Evolutionary conservation across 2,797 vertebrate species (phyloP).

Genomic region (Gymnoscopelus braueri): DNA sequence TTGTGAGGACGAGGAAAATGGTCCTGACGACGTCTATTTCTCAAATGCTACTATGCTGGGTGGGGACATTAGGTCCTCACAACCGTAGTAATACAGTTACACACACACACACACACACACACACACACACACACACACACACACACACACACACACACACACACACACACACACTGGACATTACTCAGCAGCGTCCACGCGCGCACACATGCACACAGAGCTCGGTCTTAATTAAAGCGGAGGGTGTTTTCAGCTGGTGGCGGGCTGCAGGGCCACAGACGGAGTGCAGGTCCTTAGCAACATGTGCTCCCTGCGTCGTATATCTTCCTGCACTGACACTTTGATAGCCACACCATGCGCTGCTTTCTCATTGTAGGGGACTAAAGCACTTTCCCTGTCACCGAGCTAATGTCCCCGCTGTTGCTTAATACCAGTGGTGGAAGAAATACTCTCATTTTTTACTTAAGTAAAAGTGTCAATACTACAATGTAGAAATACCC

Average conservation of each 20-base stretch:
- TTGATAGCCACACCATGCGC: constrained; percentile 52
- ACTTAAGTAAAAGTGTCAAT: no score
- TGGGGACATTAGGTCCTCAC: not conserved
- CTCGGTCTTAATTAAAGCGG: constrained; percentile 29
- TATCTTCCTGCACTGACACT: constrained; percentile 65
- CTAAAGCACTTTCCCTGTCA: constrained; percentile 56
- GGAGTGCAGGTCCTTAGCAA: constrained; percentile 42
- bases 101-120: constrained; percentile 4
- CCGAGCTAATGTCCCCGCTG: constrained; percentile 56
- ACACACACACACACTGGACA: constrained; percentile 3
- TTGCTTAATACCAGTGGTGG: not conserved
- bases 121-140: not conserved
- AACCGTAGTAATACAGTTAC: not conserved
- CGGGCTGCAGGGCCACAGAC: constrained; percentile 17
- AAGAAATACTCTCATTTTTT: no score
- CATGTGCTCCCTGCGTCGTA: constrained; percentile 47
- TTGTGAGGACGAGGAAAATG: no score
- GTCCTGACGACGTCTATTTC: no score
- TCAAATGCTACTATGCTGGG: no score
- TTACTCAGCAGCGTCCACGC: not conserved
- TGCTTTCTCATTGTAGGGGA: constrained; percentile 36
- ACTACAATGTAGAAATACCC: no score
- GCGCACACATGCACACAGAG: not conserved
- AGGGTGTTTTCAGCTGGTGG: constrained; percentile 14
- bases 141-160: not conserved